These are phyloP conservation scores for Oscheius sp. DNA, from an alignment of 2,888 invertebrate genomes.

Conservation along the genomic window DNA sequence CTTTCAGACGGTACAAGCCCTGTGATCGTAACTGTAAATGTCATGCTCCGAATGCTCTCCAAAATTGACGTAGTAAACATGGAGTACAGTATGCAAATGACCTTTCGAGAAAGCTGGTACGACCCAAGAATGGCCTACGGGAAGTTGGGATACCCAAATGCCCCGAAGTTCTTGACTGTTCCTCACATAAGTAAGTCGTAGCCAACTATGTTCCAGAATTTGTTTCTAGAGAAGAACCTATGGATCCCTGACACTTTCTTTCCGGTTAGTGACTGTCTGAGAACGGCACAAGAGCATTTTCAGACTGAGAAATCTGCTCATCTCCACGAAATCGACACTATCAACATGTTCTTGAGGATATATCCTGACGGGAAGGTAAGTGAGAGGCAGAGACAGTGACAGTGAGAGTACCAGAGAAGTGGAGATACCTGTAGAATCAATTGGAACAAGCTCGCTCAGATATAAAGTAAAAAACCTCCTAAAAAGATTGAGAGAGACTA, in stretches of 20 bases:
- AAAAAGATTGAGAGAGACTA: too few species aligned
- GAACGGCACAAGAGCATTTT: slow-evolving; percentile 74
- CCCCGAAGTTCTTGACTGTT: slow-evolving; percentile 69
- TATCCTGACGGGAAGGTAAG: slow-evolving; percentile 84
- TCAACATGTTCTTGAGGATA: slow-evolving; percentile 91
- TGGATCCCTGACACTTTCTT: slow-evolving; percentile 85
- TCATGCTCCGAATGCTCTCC: slow-evolving; percentile 96
- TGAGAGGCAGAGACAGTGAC: background rate
- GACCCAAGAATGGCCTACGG: slow-evolving; percentile 82
- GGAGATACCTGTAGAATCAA: too few species aligned
- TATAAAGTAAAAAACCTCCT: too few species aligned
- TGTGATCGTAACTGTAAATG: slow-evolving; percentile 95
- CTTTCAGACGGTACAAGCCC: slow-evolving; percentile 80
- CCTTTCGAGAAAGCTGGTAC: slow-evolving; percentile 96
- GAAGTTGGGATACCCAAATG: slow-evolving; percentile 51
- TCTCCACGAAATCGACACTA: slow-evolving; percentile 75
- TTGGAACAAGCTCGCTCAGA: too few species aligned
- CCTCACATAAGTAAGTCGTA: slow-evolving; percentile 73
- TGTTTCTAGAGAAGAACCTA: slow-evolving; percentile 79
- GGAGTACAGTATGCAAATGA: slow-evolving; percentile 98
- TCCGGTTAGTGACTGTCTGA: slow-evolving; percentile 53
- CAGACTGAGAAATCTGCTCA: slow-evolving; percentile 97
- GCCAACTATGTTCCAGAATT: too few species aligned
- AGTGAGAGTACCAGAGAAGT: background rate
- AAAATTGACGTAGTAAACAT: slow-evolving; percentile 99